Base-by-base conservation (phyloP, 2,888 invertebrate genomes). In the Labia minor region DNA sequence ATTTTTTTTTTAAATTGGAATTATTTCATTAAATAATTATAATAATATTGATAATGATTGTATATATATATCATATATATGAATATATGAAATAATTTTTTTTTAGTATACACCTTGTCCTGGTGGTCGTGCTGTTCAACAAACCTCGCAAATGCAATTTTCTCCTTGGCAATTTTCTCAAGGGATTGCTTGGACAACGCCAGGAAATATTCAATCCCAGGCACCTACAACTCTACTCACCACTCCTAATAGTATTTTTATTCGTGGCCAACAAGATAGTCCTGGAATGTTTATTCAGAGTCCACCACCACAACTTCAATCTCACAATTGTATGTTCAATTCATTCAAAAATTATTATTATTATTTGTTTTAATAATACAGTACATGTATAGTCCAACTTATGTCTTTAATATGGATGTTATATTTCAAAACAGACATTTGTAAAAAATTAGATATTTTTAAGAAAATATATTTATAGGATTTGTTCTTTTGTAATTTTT, bases 221-320 rank as follows among this genome's bases (percentile, higher is more conserved):
- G 63, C 68, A 14, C 83, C 85, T 37, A 81, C 88, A 0, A 77
- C 90, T 3, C 80, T 89, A 11, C 77, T 79, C 8, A 78, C 80
- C 1, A 84, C 88, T 0, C 88, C 86, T 16, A 91, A 90, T 79
- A 89, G 88, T 6, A 91, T 92, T 73, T 88, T 89, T 76, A 92
- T 93, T 71, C 79, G 92, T 61, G 89, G 90, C 19, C 92, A 90
- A 74, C 85, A 87, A 1, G 92, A 92, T 75, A 80, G 26, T 70
- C 71, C 67, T 63, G 69, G 69, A 19, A 90, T 94, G 89, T 92
- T 90, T 75, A 91, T 93, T 72, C 89, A 89, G 73, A 86, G 86
- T 71, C 88, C 87, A 71, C 90, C 91, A 14, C 85, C 85, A 70
- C 86, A 86, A 74, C 78, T 86, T 0, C 77, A 80, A 66, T 82